These are phyloP conservation scores for Mycalesis mineus DNA, from an alignment of 2,888 invertebrate species.

Conservation along the genomic window DNA sequence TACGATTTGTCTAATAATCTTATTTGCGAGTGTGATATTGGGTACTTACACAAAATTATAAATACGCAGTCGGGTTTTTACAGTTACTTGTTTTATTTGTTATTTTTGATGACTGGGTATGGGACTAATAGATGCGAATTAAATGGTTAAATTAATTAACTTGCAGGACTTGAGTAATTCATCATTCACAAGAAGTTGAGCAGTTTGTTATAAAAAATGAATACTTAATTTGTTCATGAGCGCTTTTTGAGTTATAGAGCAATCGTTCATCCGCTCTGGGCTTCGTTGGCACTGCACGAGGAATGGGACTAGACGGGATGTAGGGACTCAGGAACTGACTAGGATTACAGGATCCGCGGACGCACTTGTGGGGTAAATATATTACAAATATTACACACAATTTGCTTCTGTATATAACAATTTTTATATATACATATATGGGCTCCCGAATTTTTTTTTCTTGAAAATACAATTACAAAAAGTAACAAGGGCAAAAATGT, in stretches of 20 bases:
- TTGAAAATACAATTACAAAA: constrained; percentile 10
- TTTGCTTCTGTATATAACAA: constrained; percentile 36
- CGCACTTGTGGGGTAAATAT: constrained; percentile 33
- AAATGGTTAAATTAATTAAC: not conserved
- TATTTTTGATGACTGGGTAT: no score
- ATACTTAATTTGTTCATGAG: not conserved
- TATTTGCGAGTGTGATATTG: no score
- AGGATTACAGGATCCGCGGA: constrained; percentile 52
- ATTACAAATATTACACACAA: constrained; percentile 41
- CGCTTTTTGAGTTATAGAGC: constrained; percentile 16
- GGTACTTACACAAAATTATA: no score
- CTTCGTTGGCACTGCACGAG: constrained; percentile 73
- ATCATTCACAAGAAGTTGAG: no score
- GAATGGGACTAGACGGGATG: constrained; percentile 72
- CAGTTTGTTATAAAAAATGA: no score
- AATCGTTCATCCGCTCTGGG: constrained; percentile 48
- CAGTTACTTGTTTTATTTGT: no score
- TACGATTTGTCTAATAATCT: no score
- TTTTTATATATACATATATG: constrained; percentile 32
- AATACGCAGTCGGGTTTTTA: no score
- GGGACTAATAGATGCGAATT: no score
- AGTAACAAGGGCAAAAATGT: constrained; percentile 51
- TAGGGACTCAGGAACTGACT: constrained; percentile 56
- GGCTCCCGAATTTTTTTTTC: constrained; percentile 14
- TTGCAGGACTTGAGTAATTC: not conserved